Evolutionary conservation across 2,113 vertebrate genomes (phyloP).

Genomic region (Malurus melanocephalus): DNA sequence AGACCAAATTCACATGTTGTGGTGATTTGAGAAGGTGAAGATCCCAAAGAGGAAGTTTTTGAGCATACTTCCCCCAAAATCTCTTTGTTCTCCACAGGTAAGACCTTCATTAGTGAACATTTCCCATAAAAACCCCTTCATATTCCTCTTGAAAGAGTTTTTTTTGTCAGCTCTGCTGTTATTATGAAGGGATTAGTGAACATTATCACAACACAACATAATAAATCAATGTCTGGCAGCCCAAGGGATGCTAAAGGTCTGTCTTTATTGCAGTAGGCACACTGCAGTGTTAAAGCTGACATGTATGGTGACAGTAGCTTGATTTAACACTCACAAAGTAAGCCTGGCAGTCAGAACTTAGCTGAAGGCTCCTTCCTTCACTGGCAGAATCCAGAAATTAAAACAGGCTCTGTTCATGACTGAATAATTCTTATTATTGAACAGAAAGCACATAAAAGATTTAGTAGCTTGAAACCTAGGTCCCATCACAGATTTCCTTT

Average conservation of each 20-base stretch:
- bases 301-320: neutral
- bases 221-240: neutral
- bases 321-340: neutral
- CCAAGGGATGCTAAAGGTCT: neutral
- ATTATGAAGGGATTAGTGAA: slow-evolving; percentile 17
- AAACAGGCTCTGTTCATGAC: neutral
- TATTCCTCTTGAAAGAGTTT: neutral
- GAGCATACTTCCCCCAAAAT: neutral
- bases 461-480: neutral
- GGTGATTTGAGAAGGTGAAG: neutral
- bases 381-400: neutral
- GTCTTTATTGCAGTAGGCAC: slow-evolving; percentile 9
- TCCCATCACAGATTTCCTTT: neutral
- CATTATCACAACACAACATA: neutral
- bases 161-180: neutral
- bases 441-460: neutral
- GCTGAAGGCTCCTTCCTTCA: neutral
- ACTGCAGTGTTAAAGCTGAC: neutral
- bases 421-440: neutral
- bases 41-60: neutral
- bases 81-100: neutral
- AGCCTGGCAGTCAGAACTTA: neutral
- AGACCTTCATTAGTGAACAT: neutral
- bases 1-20: neutral
- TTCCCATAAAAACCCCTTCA: neutral